Percentiles rank a stretch among this genome's conserved stretches.
phyloP scores from a whole-genome alignment of 2,113 vertebrate species.

The Mungos mungo region DNA sequence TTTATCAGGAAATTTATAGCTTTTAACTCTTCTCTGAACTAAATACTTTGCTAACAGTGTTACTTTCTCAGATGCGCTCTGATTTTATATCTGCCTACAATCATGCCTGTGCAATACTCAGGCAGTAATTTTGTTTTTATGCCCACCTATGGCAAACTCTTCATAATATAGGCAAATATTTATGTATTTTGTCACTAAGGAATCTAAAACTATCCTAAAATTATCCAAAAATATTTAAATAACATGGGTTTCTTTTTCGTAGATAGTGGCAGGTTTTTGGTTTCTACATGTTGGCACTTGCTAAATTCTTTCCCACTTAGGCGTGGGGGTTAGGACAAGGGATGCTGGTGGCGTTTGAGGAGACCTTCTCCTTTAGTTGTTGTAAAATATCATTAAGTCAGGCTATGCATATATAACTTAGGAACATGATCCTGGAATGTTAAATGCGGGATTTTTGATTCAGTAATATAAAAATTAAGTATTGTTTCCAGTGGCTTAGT shows the following conservation, averaged over 20 bases:
- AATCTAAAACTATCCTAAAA: conserved; percentile 39
- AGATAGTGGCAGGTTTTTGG: neutral
- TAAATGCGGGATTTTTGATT: conserved; percentile 34
- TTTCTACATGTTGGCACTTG: neutral
- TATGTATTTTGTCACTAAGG: conserved; percentile 27
- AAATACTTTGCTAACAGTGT: neutral
- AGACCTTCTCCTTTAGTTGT: neutral
- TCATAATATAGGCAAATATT: conserved; percentile 34
- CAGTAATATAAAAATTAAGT: conserved; percentile 43
- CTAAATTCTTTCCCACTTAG: neutral
- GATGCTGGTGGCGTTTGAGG: neutral
- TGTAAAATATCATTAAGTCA: neutral
- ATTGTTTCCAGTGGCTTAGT: conserved; percentile 60
- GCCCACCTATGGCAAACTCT: neutral
- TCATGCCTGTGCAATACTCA: neutral
- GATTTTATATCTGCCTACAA: conserved; percentile 2
- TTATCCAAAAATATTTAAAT: conserved; percentile 25
- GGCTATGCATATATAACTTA: neutral
- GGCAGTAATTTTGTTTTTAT: neutral
- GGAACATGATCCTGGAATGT: neutral
- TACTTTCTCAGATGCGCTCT: conserved; percentile 30
- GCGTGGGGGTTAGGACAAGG: neutral
- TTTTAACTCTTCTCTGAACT: neutral
- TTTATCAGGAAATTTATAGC: neutral
- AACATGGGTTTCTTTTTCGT: neutral